Evolutionary conservation across 2,888 invertebrate species (phyloP), one percentile per base, ranked within the genome.

Genomic region (Rhagium mordax): DNA sequence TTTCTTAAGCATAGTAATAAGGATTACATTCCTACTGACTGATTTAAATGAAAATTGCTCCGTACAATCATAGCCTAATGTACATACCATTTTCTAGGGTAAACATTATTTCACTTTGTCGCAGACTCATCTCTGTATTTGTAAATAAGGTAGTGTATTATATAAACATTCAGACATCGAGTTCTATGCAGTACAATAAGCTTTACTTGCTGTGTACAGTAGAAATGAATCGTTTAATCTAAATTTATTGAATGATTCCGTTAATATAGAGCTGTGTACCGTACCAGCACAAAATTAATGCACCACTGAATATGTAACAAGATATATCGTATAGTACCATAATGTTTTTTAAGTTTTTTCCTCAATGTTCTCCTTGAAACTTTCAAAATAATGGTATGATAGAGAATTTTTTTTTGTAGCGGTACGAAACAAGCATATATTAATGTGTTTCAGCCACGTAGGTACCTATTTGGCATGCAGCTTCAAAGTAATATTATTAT

Each of bases 1-100:
- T 92, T 92, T 81, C 89, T 95, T 78, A 94, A 93, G 85, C 91
- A 90, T 81, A 90, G 88, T 78, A 90, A 89, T 82, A 88, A 88
- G 79, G 90, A 90, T 78, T 90, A 89, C 81, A 87, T 88, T 81
- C 89, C 90, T 74, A 82, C 84, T 65, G 87, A 88, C 82, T 87
- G 84, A 85, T 69, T 33, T 60, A 66, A 60, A 71, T 67, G 66
- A 71, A 51, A 48, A 71, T 53, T 68, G 75, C 70, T 74, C 66
- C 70, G 71, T 65, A 73, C 71, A 77, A 75, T 74, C 74, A 70
- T 73, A 71, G 61, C 74, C 67, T 70, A 76, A 73, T 76, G 78
- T 78, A 78, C 75, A 78, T 78, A 76, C 73, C 68, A 76, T 78
- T 70, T 64, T 71, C 66, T 66, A 49, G 61, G 71, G 53, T 71